A percentile compares a stretch with the other conserved stretches of the same genome.
These are phyloP conservation scores for Struthidea cinerea DNA, from an alignment of 2,113 vertebrate genomes.

Conservation along the genomic window DNA sequence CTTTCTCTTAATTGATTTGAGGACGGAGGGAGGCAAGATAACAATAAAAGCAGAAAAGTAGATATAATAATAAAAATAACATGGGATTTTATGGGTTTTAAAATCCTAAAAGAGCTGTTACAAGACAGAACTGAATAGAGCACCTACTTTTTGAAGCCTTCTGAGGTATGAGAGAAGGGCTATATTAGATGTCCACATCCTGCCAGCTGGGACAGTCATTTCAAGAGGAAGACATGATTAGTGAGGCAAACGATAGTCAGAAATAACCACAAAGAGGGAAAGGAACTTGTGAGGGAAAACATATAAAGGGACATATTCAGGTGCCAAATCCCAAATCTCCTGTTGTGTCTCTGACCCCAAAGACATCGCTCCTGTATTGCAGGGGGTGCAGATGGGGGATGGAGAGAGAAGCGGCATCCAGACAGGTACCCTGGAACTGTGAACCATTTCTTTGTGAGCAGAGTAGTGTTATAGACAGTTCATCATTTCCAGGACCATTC, in stretches of 20 bases:
- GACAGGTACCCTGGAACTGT: neutral
- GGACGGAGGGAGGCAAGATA: neutral
- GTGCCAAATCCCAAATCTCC: neutral
- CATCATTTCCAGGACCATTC: conserved; percentile 46
- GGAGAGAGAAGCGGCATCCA: neutral
- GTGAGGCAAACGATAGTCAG: neutral
- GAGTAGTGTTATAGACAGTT: conserved; percentile 33
- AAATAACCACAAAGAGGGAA: neutral
- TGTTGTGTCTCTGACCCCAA: neutral
- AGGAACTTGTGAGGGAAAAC: neutral
- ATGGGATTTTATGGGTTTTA: neutral
- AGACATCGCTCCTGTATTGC: neutral
- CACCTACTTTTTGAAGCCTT: neutral
- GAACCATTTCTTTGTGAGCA: neutral
- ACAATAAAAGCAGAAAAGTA: neutral
- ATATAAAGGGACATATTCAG: neutral
- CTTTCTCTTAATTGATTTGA: neutral
- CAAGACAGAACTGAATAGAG: neutral
- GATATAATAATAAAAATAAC: neutral
- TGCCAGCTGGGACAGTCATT: neutral
- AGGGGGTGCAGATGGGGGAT: no score
- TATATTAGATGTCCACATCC: neutral
- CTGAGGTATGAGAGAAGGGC: neutral
- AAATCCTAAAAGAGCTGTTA: neutral
- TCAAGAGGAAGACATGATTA: neutral